A percentile compares a stretch with the other conserved stretches of the same genome.
Conservation (phyloP, 1,140 invertebrate species). For the Ridgeia piscesae region DNA sequence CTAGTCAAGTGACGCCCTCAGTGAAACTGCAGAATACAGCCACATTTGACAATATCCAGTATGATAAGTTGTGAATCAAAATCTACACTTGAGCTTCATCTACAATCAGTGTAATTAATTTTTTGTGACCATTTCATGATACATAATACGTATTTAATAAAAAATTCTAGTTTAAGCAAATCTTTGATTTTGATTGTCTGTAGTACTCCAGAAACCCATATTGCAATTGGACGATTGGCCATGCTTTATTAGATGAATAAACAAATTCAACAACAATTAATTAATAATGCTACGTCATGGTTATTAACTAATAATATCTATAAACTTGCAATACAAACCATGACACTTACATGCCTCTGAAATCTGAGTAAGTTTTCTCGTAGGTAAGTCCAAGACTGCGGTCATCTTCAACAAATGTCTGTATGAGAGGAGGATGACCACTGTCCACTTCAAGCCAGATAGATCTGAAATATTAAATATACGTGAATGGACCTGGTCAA, state of each 20-base stretch:
- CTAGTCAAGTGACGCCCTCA: no score
- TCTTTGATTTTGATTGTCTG: no score
- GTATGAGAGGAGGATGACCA: constrained; percentile 18
- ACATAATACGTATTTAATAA: no score
- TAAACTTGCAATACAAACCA: neutral
- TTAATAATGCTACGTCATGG: neutral
- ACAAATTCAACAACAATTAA: neutral
- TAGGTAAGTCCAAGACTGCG: neutral
- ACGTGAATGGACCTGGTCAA: neutral
- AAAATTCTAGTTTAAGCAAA: no score
- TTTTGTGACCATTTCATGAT: no score
- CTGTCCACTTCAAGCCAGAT: constrained; percentile 27
- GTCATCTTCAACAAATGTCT: neutral
- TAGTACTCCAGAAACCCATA: no score
- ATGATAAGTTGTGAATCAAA: no score
- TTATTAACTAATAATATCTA: neutral
- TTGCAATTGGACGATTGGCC: neutral
- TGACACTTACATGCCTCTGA: neutral
- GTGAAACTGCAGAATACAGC: no score
- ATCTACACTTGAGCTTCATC: no score
- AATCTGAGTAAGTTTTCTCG: neutral
- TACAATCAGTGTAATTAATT: no score
- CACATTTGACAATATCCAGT: no score
- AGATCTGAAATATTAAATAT: constrained; percentile 15
- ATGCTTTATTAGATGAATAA: neutral